phyloP scores from a whole-genome alignment of 2,888 invertebrate species.

The Drosophila algonquin region DNA sequence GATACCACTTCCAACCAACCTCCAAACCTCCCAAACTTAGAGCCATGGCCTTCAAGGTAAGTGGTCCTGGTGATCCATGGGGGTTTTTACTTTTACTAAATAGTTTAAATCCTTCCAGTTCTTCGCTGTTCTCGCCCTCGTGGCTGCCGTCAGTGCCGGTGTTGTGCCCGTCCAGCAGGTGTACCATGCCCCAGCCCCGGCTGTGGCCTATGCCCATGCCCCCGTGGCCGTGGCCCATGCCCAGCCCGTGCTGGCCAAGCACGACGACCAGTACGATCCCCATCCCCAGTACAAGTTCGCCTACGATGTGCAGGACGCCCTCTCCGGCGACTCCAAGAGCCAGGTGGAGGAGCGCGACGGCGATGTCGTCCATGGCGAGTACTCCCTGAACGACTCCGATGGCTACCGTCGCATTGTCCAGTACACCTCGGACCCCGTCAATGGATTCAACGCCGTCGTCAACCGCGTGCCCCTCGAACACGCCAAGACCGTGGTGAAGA shows the following conservation, averaged over 20 bases:
- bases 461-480: conserved; percentile 70
- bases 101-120: conserved; percentile 52
- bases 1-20: conserved; percentile 23
- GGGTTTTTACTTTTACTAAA: background rate
- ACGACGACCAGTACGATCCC: conserved; percentile 79
- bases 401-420: conserved; percentile 76
- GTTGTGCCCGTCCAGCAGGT: conserved; percentile 70
- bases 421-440: conserved; percentile 58
- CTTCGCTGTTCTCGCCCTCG: conserved; percentile 70
- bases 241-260: conserved; percentile 73
- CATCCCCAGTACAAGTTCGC: conserved; percentile 81
- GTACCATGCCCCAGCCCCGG: conserved; percentile 55
- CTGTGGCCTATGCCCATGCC: conserved; percentile 59
- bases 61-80: background rate
- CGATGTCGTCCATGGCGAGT: conserved; percentile 82
- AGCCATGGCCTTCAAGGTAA: conserved; percentile 75
- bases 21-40: conserved; percentile 4
- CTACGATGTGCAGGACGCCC: conserved; percentile 80
- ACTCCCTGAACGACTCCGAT: conserved; percentile 82
- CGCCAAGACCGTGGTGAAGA: conserved; percentile 65
- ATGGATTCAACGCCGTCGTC: conserved; percentile 71
- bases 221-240: conserved; percentile 57
- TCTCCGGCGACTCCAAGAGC: conserved; percentile 82
- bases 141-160: conserved; percentile 75
- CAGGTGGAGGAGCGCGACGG: conserved; percentile 82